phyloP scores from a whole-genome alignment of 2,113 vertebrate species.

The Halcyon senegalensis region DNA sequence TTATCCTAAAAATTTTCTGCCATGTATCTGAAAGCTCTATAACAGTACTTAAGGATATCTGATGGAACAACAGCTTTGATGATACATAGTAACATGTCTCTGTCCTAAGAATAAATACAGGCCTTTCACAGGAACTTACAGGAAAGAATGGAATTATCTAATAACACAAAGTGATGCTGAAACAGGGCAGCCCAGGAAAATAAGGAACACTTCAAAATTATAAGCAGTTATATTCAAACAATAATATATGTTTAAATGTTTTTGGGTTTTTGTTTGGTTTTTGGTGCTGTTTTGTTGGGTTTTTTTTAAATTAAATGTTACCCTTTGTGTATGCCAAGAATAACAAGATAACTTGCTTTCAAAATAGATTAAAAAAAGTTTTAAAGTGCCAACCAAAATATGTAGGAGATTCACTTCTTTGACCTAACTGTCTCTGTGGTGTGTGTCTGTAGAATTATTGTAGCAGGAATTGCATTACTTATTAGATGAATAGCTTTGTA shows the following conservation, averaged over 20 bases:
- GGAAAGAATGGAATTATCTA: neutral
- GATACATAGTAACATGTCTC: neutral
- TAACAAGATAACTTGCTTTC: neutral
- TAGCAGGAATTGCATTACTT: neutral
- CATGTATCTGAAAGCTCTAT: neutral
- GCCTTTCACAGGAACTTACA: neutral
- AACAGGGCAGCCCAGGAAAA: neutral
- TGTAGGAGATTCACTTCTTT: neutral
- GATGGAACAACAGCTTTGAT: neutral
- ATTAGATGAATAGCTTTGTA: constrained; percentile 20
- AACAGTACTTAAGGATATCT: neutral
- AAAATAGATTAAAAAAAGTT: neutral
- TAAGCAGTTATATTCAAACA: neutral
- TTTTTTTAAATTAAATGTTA: neutral
- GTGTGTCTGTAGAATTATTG: neutral
- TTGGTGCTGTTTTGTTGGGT: too few relatives aligned
- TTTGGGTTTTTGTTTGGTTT: neutral
- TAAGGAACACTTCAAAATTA: neutral
- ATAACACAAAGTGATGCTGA: neutral
- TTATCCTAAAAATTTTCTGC: neutral
- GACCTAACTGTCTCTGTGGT: neutral
- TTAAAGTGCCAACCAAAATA: neutral
- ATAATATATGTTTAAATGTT: neutral
- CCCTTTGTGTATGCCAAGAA: neutral
- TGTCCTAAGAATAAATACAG: neutral